Evolutionary conservation across 2,797 vertebrate species (phyloP).

Genomic region (Gadopsis bispinosus): DNA sequence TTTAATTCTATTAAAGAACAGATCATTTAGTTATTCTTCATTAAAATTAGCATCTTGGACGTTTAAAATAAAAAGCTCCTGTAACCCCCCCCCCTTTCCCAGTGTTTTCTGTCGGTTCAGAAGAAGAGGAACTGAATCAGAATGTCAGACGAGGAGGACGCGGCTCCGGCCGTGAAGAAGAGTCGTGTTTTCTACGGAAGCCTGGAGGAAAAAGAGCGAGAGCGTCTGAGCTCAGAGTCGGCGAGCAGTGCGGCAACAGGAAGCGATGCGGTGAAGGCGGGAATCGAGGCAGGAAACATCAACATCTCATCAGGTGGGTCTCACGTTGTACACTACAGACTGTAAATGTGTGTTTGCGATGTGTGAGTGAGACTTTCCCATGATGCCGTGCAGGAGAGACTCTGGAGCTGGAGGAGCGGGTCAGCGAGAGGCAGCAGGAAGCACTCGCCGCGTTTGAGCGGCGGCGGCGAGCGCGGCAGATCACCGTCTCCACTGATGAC

Average conservation of each 20-base stretch:
- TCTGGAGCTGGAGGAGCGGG: conserved; percentile 94
- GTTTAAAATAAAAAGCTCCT: no score
- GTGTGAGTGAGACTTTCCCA: conserved; percentile 29
- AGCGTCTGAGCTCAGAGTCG: conserved; percentile 79
- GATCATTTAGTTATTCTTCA: no score
- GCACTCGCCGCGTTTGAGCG: conserved; percentile 96
- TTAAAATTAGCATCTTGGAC: no score
- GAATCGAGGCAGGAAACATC: conserved; percentile 93
- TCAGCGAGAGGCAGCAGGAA: conserved; percentile 93
- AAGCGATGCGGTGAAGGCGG: conserved; percentile 90
- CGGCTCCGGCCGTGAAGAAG: conserved; percentile 84
- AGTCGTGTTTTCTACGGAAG: conserved; percentile 94
- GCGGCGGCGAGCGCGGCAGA: conserved; percentile 92
- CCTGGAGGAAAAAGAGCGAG: conserved; percentile 94
- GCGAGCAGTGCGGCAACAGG: conserved; percentile 68
- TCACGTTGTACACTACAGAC: background rate
- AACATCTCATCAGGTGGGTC: conserved; percentile 93
- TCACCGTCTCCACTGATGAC: conserved; percentile 96
- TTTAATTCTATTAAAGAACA: no score
- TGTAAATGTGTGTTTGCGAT: background rate
- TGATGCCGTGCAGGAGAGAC: conserved; percentile 86
- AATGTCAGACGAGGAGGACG: conserved; percentile 87
- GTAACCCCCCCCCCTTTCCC: no score
- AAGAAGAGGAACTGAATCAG: background rate
- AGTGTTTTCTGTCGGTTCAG: no score